phyloP scores from a whole-genome alignment of 37 sponge, comb jelly and placozoan genomes.

The Beroe forskalii region DNA sequence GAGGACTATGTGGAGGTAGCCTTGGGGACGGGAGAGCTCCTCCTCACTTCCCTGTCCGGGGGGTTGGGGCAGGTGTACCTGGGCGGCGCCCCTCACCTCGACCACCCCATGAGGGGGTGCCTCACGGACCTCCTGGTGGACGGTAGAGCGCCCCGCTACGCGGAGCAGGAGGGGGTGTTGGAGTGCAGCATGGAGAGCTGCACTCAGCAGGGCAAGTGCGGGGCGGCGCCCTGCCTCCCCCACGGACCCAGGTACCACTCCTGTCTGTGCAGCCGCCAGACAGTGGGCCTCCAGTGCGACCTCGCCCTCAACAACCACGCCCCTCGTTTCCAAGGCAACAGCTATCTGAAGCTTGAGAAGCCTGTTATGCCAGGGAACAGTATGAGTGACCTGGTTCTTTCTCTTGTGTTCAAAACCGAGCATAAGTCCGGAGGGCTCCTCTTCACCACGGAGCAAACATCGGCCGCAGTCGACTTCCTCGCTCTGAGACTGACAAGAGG shows the following conservation, averaged over 20 bases:
- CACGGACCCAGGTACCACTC: conserved; percentile 2
- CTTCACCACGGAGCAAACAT: not conserved
- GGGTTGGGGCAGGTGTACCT: not conserved
- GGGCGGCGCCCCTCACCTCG: not conserved
- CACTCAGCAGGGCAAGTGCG: not conserved
- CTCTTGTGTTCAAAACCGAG: not conserved
- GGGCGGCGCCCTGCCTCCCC: not conserved
- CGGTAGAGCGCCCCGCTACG: not conserved
- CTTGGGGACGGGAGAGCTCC: not conserved
- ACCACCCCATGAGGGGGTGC: not conserved
- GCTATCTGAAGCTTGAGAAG: not conserved
- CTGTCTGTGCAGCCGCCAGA: not conserved
- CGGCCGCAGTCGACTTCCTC: not conserved
- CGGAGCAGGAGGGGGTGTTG: not conserved
- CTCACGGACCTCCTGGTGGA: conserved; percentile 9
- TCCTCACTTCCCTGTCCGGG: not conserved
- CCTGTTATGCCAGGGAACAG: not conserved
- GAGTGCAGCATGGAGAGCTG: conserved; percentile 23
- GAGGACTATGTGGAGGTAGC: not conserved
- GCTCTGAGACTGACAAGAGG: not conserved
- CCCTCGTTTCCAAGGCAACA: conserved; percentile 36
- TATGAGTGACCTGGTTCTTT: not conserved
- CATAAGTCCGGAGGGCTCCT: not conserved
- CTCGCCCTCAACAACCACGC: not conserved
- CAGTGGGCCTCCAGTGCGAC: not conserved